phyloP scores from a whole-genome alignment of 1,140 invertebrate species.

The Apolygus lucorum region DNA sequence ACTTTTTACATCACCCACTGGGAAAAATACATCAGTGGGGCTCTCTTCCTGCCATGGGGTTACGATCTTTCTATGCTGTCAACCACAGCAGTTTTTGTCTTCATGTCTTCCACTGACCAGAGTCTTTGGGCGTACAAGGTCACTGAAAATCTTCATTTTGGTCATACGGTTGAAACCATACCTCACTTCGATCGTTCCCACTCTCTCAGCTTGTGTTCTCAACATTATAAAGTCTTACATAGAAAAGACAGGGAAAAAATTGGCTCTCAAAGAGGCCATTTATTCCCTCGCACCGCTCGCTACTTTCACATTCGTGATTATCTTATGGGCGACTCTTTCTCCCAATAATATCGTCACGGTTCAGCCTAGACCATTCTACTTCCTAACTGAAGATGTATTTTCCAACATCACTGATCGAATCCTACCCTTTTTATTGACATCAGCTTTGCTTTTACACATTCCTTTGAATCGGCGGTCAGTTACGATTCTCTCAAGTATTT shows the following conservation, averaged over 20 bases:
- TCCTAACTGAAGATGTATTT: slow-evolving; percentile 82
- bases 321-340: slow-evolving; percentile 69
- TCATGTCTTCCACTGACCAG: not conserved
- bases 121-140: not conserved
- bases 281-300: slow-evolving; percentile 73
- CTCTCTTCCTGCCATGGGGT: slow-evolving; percentile 91
- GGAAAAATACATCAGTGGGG: slow-evolving; percentile 96
- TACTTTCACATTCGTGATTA: slow-evolving; percentile 60
- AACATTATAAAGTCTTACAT: slow-evolving; percentile 83
- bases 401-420: slow-evolving; percentile 94
- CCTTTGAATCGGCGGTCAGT: too few species aligned
- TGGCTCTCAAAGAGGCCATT: slow-evolving; percentile 60
- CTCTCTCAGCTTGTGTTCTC: slow-evolving; percentile 75
- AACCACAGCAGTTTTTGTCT: not conserved
- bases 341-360: slow-evolving; percentile 63
- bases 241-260: slow-evolving; percentile 77
- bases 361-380: slow-evolving; percentile 75
- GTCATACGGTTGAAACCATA: slow-evolving; percentile 78
- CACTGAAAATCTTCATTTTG: slow-evolving; percentile 33
- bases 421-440: too few species aligned
- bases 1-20: slow-evolving; percentile 93
- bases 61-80: slow-evolving; percentile 87
- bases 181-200: slow-evolving; percentile 69
- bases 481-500: too few species aligned
- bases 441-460: too few species aligned